Conservation (phyloP, 2,113 vertebrate genomes). For the Calyptomena viridis region DNA sequence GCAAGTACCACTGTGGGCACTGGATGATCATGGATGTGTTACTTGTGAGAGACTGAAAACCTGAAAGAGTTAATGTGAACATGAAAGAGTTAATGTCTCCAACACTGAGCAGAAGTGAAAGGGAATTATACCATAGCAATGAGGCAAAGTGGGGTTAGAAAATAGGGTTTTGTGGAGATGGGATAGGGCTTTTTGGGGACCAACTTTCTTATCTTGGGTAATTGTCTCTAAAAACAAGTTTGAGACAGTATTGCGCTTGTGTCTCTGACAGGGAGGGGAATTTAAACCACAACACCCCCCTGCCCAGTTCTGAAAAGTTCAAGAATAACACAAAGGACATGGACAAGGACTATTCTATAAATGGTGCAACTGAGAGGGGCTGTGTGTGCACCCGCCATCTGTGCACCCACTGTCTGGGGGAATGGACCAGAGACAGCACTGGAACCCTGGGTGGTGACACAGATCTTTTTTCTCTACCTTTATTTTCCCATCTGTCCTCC, state of each 20-base stretch:
- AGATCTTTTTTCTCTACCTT: not conserved
- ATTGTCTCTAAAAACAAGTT: not conserved
- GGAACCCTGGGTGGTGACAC: not conserved
- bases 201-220: not conserved
- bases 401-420: not conserved
- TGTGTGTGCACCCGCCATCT: not conserved
- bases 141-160: not conserved
- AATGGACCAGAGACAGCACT: not conserved
- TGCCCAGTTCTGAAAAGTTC: not conserved
- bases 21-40: not conserved
- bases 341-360: not conserved
- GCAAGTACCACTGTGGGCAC: not conserved
- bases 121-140: not conserved
- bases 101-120: not conserved
- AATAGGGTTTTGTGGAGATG: not conserved
- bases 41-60: not conserved
- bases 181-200: not conserved
- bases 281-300: not conserved
- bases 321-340: not conserved
- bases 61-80: not conserved
- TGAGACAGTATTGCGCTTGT: not conserved
- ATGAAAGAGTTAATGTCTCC: not conserved
- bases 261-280: fast-evolving
- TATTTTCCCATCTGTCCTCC: not conserved
- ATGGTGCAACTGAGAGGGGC: not conserved